Evolutionary conservation across 2,888 invertebrate genomes (phyloP), one percentile per base, ranked within the genome.

Genomic region (Pseudococcus longispinus): DNA sequence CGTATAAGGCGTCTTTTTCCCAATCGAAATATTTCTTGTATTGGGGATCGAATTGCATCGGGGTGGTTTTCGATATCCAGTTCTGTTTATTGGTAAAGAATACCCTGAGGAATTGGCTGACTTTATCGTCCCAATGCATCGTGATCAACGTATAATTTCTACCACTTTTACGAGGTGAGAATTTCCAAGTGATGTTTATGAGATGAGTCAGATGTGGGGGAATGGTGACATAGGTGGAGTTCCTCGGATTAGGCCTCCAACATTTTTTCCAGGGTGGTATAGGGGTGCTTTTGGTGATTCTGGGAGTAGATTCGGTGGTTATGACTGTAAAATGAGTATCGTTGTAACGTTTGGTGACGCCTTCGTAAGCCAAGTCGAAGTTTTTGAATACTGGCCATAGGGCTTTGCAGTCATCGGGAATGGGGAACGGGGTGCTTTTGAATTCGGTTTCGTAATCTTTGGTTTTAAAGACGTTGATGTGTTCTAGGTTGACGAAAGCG

Each of bases 51-150:
- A 70, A 70, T 29, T 70, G 29, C 70, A 70, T 80, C n/a, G 77
- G 42, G 15, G 77, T 80, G 3, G 8, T 80, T 70, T 70, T 70
- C 29, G 70, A 18, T 29, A 20, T n/a, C 29, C 29, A 70, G 29
- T 13, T 18, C 29, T 29, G 13, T 29, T 70, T 80, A 20, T 80
- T 26, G 20, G 77, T 42, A 1, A 42, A 20, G 42, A 80, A 42
- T 18, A 80, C 77, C 77, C 77, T 42, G 1, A 80, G 20, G 9
- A 15, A 42, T 11, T 42, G 42, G 37, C 23, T 80, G 20, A 80
- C 42, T 80, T 80, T 80, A 42, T 80, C 77, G n/a, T 80, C 77
- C 77, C 77, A 80, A 42, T n/a, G 32, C 77, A 80, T 80, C 32
- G 77, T 80, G 9, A 37, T 80, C 20, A 80, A 42, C 37, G 77